Percentiles rank a stretch among this genome's conserved stretches.
Evolutionary conservation across 1,140 invertebrate species (phyloP).

Genomic region (Mamestra configurata): DNA sequence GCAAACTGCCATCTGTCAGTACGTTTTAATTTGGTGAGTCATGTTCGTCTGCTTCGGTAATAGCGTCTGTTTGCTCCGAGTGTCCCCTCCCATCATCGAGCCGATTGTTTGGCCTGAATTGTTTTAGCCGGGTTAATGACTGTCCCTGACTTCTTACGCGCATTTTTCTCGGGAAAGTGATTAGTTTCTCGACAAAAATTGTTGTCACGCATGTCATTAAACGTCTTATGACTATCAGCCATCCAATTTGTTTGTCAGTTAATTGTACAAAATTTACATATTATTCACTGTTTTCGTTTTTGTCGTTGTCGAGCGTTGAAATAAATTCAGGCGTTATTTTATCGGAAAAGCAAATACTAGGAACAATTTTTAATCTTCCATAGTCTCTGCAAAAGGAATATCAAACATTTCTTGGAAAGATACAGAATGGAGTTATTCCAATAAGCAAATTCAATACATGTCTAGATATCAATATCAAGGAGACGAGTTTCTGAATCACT

Average conservation of each 20-base stretch:
- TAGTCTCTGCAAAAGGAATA: neutral
- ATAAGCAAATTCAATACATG: constrained; percentile 38
- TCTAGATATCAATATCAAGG: constrained; percentile 44
- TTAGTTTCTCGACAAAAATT: constrained; percentile 47
- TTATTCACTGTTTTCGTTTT: neutral
- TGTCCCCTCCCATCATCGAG: constrained; percentile 62
- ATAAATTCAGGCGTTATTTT: neutral
- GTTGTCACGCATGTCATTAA: constrained; percentile 41
- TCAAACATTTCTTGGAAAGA: neutral
- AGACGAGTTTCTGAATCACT: constrained; percentile 58
- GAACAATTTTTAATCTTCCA: neutral
- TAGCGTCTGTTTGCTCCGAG: constrained; percentile 60
- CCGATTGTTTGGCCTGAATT: constrained; percentile 74
- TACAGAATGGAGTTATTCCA: constrained; percentile 2
- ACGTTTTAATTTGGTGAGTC: constrained; percentile 56
- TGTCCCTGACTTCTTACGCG: constrained; percentile 69
- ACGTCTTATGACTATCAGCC: constrained; percentile 20
- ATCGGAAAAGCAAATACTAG: neutral
- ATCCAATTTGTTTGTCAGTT: constrained; percentile 24
- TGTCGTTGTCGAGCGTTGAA: neutral
- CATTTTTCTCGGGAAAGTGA: constrained; percentile 55
- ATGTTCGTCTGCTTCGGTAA: constrained; percentile 43
- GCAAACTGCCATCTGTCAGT: constrained; percentile 26
- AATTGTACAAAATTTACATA: neutral
- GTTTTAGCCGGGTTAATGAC: constrained; percentile 74